Percentiles rank a stretch among this genome's conserved stretches.
These are phyloP conservation scores for Capromys pilorides DNA, from an alignment of 2,797 vertebrate species.

Conservation along the genomic window DNA sequence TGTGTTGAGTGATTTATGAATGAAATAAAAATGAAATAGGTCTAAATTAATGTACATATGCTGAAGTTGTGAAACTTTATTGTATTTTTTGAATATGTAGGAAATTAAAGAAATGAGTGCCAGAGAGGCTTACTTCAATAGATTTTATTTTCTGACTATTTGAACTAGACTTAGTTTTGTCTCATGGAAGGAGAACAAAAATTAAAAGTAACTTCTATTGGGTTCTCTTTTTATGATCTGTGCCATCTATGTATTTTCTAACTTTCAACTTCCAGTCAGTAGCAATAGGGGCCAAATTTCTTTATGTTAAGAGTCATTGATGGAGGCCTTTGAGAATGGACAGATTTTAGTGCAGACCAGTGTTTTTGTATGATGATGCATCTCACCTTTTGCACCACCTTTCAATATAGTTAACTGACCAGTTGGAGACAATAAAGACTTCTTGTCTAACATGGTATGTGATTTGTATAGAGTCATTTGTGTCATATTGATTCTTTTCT, in stretches of 20 bases:
- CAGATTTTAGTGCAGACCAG: background rate
- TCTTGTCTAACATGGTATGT: slow-evolving; percentile 26
- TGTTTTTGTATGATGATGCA: background rate
- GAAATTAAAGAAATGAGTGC: slow-evolving; percentile 35
- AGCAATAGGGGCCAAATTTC: background rate
- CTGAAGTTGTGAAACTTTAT: background rate
- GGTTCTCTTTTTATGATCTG: background rate
- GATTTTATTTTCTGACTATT: slow-evolving; percentile 54
- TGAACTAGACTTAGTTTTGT: background rate
- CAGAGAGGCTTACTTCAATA: background rate
- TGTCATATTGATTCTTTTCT: slow-evolving; percentile 55
- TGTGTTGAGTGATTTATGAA: slow-evolving; percentile 54
- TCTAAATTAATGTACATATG: background rate
- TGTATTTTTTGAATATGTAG: background rate
- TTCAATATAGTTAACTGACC: background rate
- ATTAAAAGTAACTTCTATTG: background rate
- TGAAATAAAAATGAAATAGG: slow-evolving; percentile 42
- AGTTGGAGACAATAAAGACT: background rate
- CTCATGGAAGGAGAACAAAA: background rate
- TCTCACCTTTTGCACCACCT: background rate
- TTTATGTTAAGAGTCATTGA: background rate
- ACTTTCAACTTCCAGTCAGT: background rate
- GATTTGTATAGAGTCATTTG: slow-evolving; percentile 28
- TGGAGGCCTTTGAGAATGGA: slow-evolving; percentile 15
- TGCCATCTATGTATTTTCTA: background rate